Evolutionary conservation across 2,797 vertebrate species (phyloP), one percentile per base, ranked within the genome.

Genomic region (Nyctalus aviator): DNA sequence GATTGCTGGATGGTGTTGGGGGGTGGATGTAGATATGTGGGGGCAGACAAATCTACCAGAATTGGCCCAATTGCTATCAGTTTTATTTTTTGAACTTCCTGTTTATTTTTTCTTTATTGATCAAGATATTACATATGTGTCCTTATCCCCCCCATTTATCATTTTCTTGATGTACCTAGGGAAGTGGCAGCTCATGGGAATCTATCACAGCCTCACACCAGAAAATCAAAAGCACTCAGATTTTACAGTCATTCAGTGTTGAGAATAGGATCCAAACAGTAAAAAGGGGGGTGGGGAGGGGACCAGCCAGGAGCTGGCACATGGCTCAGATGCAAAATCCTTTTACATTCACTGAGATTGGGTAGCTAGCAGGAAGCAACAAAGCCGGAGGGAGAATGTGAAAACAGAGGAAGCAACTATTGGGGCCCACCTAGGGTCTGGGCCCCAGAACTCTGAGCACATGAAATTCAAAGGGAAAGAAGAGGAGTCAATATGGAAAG

Each of bases 221-320:
- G 93, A 93, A 96, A 97, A 96, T 84, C 85, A 93, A 96, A 95
- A 97, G 96, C 97, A 97, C 96, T 94, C 30, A 25, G 92, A 25
- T 94, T 97, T 97, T 96, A 97, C 95, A 97, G 96, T 98, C 97
- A 96, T 96, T 96, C 92, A 96, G 97, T 95, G 97, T 97, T 96
- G 97, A 96, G 92, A 96, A 95, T 95, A 97, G 94, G 95, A 82
- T 97, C 97, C 94, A 95, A 96, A 98, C 96, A 95, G 94, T 55
- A 95, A 87, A 96, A 83, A 96, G 69, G 57, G 95, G 88, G 92
- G 94, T 0, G 64, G 97, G 95, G 50, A 92, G 82, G 96, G 96
- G 96, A 96, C 96, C 95, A 73, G 88, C 72, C 27, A 5, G 30
- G 53, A 32, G 69, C 96, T 37, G 77, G 97, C 96, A 37, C 97